Conservation (phyloP, 2,888 invertebrate genomes). For the Acanthoscelides obtectus region DNA sequence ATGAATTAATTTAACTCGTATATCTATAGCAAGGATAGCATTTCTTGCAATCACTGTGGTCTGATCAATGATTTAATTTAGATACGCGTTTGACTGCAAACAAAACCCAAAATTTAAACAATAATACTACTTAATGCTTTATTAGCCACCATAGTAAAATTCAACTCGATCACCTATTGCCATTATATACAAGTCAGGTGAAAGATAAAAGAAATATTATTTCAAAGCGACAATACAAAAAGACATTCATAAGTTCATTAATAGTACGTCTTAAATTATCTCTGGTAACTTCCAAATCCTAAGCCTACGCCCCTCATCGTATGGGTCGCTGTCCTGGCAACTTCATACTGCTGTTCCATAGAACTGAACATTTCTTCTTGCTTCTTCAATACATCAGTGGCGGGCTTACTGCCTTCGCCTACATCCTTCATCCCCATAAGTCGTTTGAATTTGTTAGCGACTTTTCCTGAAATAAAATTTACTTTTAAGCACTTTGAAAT, state of each 20-base stretch:
- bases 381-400: slow-evolving; percentile 60
- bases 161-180: neutral
- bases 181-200: neutral
- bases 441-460: slow-evolving; percentile 91
- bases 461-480: slow-evolving; percentile 53
- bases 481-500: no score
- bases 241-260: neutral
- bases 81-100: no score
- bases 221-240: neutral
- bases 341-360: slow-evolving; percentile 95
- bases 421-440: slow-evolving; percentile 89
- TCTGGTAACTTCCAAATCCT: slow-evolving; percentile 62
- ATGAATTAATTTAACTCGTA: no score
- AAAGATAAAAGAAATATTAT: neutral
- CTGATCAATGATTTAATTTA: no score
- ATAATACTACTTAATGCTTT: neutral
- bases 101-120: no score
- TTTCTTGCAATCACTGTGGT: no score
- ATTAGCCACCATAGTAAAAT: neutral
- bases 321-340: slow-evolving; percentile 91
- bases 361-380: slow-evolving; percentile 85
- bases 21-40: no score
- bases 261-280: slow-evolving; percentile 36
- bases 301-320: slow-evolving; percentile 88
- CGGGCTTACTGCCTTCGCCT: slow-evolving; percentile 42